Percentiles rank a stretch among this genome's conserved stretches.
Evolutionary conservation across 2,888 invertebrate genomes (phyloP).

Genomic region (Scaptomyza flava): DNA sequence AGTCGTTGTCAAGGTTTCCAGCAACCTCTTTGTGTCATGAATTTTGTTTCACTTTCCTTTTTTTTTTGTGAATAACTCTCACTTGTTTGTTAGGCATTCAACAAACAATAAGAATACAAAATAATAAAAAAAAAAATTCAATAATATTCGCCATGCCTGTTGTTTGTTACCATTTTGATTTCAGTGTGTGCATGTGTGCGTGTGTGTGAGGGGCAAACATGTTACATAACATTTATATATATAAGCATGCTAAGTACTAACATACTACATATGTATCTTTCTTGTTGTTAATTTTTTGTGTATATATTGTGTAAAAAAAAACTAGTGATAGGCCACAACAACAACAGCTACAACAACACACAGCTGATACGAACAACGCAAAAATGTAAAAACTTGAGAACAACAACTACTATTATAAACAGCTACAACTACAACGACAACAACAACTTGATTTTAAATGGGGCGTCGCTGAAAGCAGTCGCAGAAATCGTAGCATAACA

Average conservation of each 20-base stretch:
- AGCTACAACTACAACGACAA: slow-evolving; percentile 23
- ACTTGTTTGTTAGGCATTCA: slow-evolving; percentile 13
- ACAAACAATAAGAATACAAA: slow-evolving; percentile 24
- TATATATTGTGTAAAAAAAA: slow-evolving; percentile 60
- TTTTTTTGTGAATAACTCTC: slow-evolving; percentile 19
- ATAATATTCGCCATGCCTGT: slow-evolving; percentile 43
- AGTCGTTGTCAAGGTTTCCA: slow-evolving; percentile 61
- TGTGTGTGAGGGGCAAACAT: slow-evolving; percentile 10
- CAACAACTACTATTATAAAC: slow-evolving; percentile 34
- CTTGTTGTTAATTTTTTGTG: slow-evolving; percentile 19
- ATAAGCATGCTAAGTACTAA: slow-evolving; percentile 44
- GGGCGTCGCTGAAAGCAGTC: slow-evolving; percentile 49
- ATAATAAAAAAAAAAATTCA: slow-evolving; percentile 52
- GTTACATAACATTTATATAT: slow-evolving; percentile 58
- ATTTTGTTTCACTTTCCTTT: slow-evolving; percentile 6
- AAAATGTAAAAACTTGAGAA: slow-evolving; percentile 60
- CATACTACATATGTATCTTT: slow-evolving; percentile 17
- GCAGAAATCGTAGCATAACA: slow-evolving; percentile 64
- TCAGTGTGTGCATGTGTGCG: slow-evolving; percentile 18
- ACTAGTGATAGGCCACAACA: slow-evolving; percentile 63
- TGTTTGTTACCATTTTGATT: slow-evolving; percentile 26
- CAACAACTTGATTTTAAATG: slow-evolving; percentile 41
- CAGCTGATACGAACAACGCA: slow-evolving; percentile 47
- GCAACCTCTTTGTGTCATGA: slow-evolving; percentile 31
- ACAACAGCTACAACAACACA: slow-evolving; percentile 43